Evolutionary conservation across 2,113 vertebrate species (phyloP).

Genomic region (Calyptommatus sinebrachiatus): DNA sequence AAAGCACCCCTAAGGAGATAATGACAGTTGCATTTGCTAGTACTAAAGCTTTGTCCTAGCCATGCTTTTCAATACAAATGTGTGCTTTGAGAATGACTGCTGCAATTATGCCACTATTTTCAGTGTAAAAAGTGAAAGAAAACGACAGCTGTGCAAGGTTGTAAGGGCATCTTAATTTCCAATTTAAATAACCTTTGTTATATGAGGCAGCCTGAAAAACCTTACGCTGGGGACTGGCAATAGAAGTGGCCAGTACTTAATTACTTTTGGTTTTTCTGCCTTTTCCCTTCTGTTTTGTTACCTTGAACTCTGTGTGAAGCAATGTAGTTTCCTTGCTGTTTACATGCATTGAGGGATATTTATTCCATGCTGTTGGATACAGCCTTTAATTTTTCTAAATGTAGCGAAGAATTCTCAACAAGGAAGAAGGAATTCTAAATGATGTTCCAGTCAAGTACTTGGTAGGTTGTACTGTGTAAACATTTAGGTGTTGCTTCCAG

Average conservation of each 20-base stretch:
- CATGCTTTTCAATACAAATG: not conserved
- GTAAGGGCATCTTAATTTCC: conserved; percentile 31
- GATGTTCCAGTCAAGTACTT: conserved; percentile 14
- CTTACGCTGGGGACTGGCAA: conserved; percentile 6
- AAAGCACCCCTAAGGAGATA: not conserved
- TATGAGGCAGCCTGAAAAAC: not conserved
- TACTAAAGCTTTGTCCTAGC: not conserved
- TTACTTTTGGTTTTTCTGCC: conserved; percentile 3
- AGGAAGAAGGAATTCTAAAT: not conserved
- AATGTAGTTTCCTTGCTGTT: rapidly evolving
- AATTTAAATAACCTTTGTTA: conserved; percentile 42
- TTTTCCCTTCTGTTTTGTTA: rapidly evolving
- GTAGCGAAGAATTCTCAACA: rapidly evolving
- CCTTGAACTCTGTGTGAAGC: not conserved
- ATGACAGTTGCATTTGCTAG: rapidly evolving
- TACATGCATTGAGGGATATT: rapidly evolving
- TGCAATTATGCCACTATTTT: not conserved
- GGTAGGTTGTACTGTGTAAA: conserved; percentile 43
- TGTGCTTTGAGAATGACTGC: not conserved
- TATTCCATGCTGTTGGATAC: not conserved
- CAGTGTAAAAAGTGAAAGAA: rapidly evolving
- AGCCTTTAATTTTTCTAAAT: not conserved
- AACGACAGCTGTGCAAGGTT: not conserved
- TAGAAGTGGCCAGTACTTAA: not conserved
- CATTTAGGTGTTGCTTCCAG: conserved; percentile 18